Percentiles rank a stretch among this genome's conserved stretches.
Conservation (phyloP, 2,113 vertebrate genomes). For the Oceanites oceanicus region DNA sequence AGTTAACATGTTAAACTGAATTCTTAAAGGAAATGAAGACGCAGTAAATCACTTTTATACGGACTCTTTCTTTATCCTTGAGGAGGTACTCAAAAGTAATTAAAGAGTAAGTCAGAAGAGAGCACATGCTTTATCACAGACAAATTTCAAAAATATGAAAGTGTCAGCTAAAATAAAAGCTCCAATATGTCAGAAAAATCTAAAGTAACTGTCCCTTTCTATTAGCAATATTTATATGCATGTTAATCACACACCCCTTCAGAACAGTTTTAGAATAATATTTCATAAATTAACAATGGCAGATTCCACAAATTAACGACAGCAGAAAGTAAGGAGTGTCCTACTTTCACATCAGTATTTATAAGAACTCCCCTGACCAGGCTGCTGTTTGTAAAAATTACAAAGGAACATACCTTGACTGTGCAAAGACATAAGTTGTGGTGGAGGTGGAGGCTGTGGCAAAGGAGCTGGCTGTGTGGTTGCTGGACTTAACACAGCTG, state of each 20-base stretch:
- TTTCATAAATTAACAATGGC: neutral
- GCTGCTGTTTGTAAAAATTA: neutral
- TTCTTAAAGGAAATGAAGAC: neutral
- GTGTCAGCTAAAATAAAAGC: neutral
- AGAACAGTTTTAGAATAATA: neutral
- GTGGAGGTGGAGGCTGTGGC: conserved; percentile 79
- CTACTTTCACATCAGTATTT: neutral
- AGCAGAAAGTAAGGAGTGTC: neutral
- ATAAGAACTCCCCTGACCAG: neutral
- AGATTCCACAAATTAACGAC: neutral
- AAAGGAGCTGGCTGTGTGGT: conserved; percentile 80
- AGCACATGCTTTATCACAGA: neutral
- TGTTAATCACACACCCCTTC: neutral
- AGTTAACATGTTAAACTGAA: neutral
- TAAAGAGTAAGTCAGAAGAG: neutral
- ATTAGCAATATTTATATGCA: neutral
- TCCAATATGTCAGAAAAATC: neutral
- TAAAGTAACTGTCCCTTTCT: neutral
- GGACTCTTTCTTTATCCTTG: neutral
- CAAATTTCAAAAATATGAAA: neutral
- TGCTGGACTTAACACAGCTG: conserved; percentile 90
- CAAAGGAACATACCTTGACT: conserved; percentile 73
- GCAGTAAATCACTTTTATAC: neutral
- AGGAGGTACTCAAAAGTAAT: neutral
- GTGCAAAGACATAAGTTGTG: conserved; percentile 79